Evolutionary conservation across 2,888 invertebrate genomes (phyloP).

Genomic region (Platycheirus albimanus): DNA sequence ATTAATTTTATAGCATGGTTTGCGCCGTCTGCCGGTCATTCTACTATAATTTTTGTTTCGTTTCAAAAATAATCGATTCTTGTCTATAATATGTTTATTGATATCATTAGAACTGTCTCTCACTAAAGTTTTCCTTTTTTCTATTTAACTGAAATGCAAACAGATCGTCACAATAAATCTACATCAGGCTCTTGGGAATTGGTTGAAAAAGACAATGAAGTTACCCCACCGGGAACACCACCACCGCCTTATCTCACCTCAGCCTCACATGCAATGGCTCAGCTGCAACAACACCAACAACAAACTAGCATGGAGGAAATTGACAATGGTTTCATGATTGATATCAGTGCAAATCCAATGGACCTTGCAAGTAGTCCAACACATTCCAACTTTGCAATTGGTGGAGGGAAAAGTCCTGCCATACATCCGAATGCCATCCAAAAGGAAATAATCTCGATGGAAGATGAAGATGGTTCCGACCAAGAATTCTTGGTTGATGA

Average conservation of each 20-base stretch:
- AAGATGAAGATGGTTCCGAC: conserved; percentile 96
- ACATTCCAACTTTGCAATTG: conserved; percentile 76
- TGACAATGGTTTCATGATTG: conserved; percentile 73
- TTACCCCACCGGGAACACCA: conserved; percentile 93
- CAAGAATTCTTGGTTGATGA: conserved; percentile 91
- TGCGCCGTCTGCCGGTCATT: too few relatives aligned
- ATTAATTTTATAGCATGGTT: too few relatives aligned
- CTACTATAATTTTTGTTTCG: too few relatives aligned
- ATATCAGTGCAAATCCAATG: conserved; percentile 50
- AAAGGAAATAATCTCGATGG: conserved; percentile 96
- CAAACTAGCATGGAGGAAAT: conserved; percentile 74
- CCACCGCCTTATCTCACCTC: conserved; percentile 89
- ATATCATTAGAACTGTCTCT: not conserved
- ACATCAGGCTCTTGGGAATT: conserved; percentile 83
- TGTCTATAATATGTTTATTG: too few relatives aligned
- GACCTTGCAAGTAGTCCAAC: conserved; percentile 70
- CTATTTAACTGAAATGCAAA: not conserved
- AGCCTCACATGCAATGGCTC: conserved; percentile 82
- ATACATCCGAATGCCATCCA: conserved; percentile 83
- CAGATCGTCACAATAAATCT: conserved; percentile 81
- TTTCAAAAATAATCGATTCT: too few relatives aligned
- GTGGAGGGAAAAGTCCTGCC: conserved; percentile 78
- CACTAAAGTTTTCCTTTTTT: not conserved
- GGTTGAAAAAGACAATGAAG: conserved; percentile 81
- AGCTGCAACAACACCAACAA: conserved; percentile 78